Evolutionary conservation across 1,140 invertebrate species (phyloP).

Genomic region (Drosophila insularis): DNA sequence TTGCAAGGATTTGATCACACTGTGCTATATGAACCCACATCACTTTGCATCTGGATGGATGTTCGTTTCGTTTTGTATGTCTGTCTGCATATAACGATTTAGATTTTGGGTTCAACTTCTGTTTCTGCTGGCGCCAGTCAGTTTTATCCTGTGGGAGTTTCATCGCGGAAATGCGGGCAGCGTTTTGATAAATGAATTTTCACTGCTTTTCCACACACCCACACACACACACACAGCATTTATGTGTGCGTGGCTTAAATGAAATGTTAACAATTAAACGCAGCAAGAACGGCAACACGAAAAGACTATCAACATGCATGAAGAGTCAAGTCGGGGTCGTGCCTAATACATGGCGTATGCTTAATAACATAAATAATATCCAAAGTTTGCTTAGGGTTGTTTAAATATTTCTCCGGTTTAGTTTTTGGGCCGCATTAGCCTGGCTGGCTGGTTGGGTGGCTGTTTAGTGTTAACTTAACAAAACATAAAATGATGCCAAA

Average conservation of each 20-base stretch:
- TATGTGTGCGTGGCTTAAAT: conserved; percentile 62
- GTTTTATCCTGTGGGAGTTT: conserved; percentile 58
- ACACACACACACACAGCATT: neutral
- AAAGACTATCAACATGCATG: conserved; percentile 68
- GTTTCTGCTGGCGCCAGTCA: conserved; percentile 71
- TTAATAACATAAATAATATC: conserved; percentile 64
- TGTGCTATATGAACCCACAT: conserved; percentile 15
- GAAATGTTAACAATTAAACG: conserved; percentile 80
- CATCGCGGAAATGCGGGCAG: conserved; percentile 73
- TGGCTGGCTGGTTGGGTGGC: conserved; percentile 26
- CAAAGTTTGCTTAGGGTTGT: conserved; percentile 40
- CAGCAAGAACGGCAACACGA: conserved; percentile 67
- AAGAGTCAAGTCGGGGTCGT: conserved; percentile 41
- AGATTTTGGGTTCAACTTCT: conserved; percentile 70
- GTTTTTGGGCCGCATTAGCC: conserved; percentile 19
- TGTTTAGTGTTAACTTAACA: conserved; percentile 70
- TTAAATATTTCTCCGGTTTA: conserved; percentile 39
- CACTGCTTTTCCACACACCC: conserved; percentile 20
- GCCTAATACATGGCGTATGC: conserved; percentile 62
- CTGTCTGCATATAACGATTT: conserved; percentile 66
- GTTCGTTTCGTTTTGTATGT: conserved; percentile 15
- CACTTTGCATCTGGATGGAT: conserved; percentile 27
- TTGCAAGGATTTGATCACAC: conserved; percentile 8
- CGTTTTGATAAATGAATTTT: conserved; percentile 78
- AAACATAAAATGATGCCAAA: conserved; percentile 39